These are phyloP conservation scores for Megalopta genalis DNA, from an alignment of 1,140 invertebrate genomes.

Conservation along the genomic window DNA sequence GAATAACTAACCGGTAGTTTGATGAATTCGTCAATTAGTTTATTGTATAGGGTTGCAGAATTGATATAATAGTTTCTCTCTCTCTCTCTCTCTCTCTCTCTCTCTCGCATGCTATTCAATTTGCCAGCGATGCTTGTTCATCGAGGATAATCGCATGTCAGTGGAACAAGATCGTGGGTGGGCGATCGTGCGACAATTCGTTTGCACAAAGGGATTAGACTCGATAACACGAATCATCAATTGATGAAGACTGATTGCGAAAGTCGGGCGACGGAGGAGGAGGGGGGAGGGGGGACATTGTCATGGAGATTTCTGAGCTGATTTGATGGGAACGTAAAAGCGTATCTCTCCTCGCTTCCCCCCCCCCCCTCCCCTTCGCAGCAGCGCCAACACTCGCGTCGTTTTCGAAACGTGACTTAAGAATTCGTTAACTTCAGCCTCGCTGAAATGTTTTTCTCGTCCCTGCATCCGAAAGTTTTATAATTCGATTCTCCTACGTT, in stretches of 20 bases:
- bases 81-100: too few species aligned
- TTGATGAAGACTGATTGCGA: background rate
- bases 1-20: too few species aligned
- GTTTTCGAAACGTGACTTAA: background rate
- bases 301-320: constrained; percentile 23
- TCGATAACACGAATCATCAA: constrained; percentile 18
- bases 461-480: too few species aligned
- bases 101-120: background rate
- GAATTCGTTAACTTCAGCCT: background rate
- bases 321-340: constrained; percentile 16
- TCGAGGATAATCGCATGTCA: background rate
- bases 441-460: too few species aligned
- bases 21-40: too few species aligned
- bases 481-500: too few species aligned
- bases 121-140: background rate
- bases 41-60: too few species aligned
- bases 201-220: background rate
- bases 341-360: background rate
- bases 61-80: too few species aligned
- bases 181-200: background rate
- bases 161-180: background rate
- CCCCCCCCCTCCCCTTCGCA: background rate
- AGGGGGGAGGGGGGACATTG: too few species aligned
- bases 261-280: too few species aligned
- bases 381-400: background rate